Evolutionary conservation across 2,113 vertebrate species (phyloP).

Genomic region (Pavo muticus): DNA sequence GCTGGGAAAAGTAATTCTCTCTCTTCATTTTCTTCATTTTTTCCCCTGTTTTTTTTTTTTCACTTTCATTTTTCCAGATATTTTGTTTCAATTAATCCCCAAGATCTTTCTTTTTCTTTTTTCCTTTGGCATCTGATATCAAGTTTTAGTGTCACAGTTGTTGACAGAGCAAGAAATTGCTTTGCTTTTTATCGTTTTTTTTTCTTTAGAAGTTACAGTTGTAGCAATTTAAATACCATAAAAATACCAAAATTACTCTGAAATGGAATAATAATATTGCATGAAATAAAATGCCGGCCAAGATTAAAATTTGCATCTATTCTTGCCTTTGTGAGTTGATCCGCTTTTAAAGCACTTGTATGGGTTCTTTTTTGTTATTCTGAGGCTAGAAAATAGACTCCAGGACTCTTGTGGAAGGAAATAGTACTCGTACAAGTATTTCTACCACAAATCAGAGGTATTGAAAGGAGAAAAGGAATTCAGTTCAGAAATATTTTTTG

Average conservation of each 20-base stretch:
- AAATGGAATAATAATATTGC: constrained; percentile 39
- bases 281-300: constrained; percentile 9
- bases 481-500: not conserved
- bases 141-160: not conserved
- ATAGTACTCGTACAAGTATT: not conserved
- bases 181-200: not conserved
- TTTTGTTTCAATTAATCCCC: constrained; percentile 28
- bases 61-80: constrained; percentile 3
- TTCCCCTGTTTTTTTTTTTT: not conserved
- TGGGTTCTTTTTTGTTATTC: constrained; percentile 8
- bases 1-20: not conserved
- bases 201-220: constrained; percentile 20
- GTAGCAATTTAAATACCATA: constrained; percentile 40
- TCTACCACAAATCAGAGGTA: not conserved
- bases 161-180: not conserved
- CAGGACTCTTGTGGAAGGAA: not conserved
- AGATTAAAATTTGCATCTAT: constrained; percentile 61
- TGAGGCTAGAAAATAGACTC: constrained; percentile 6
- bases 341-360: constrained; percentile 50
- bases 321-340: not conserved
- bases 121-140: constrained; percentile 13
- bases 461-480: not conserved
- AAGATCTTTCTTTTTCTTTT: not conserved
- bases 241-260: constrained; percentile 54
- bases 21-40: not conserved